These are phyloP conservation scores for Sclerurus mexicanus DNA, from an alignment of 2,113 vertebrate genomes.

Conservation along the genomic window DNA sequence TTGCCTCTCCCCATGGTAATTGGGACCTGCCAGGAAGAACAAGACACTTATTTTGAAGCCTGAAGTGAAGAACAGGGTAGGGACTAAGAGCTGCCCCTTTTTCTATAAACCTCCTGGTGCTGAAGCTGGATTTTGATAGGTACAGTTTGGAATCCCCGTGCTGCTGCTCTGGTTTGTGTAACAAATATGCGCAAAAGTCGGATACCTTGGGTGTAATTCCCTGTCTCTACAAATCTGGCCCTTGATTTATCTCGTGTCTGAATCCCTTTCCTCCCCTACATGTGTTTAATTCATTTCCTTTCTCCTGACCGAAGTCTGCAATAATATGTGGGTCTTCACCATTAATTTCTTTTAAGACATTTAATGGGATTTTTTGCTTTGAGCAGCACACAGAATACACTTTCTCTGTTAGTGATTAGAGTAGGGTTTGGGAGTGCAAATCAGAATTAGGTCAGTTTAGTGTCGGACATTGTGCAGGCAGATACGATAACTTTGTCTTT, in stretches of 20 bases:
- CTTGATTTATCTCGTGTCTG: neutral
- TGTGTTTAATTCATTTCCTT: neutral
- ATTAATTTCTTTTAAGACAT: neutral
- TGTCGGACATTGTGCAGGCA: neutral
- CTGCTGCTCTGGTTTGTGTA: neutral
- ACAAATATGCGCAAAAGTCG: fast-evolving
- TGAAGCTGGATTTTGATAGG: neutral
- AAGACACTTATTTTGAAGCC: neutral
- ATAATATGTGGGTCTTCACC: neutral
- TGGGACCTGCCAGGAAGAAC: neutral
- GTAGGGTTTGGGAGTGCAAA: neutral
- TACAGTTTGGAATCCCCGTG: neutral
- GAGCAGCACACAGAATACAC: neutral
- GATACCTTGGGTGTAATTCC: neutral
- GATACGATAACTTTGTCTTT: neutral
- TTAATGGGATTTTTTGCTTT: neutral
- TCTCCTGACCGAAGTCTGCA: neutral
- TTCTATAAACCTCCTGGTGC: neutral
- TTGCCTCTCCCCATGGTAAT: neutral
- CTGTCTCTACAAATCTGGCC: neutral
- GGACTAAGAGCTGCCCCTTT: neutral
- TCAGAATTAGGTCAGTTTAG: neutral
- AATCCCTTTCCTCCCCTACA: neutral
- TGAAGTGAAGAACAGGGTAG: neutral
- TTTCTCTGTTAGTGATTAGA: neutral